Percentiles rank a stretch among this genome's conserved stretches.
These are phyloP conservation scores for Netelia inedita DNA, from an alignment of 2,888 invertebrate genomes.

Conservation along the genomic window DNA sequence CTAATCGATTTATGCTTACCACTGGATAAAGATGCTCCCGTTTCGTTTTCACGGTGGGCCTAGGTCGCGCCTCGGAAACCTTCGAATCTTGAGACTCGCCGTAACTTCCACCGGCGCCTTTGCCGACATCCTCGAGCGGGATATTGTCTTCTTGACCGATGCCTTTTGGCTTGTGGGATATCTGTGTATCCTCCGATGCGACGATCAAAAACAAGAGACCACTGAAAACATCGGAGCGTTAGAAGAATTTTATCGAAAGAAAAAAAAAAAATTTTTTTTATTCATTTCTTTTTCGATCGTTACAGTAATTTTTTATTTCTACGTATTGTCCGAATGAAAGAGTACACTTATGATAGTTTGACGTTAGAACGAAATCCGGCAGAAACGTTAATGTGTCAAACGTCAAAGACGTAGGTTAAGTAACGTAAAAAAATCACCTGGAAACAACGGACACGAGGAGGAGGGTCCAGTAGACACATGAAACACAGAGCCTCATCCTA, in stretches of 20 bases:
- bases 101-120: neutral
- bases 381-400: slow-evolving; percentile 7
- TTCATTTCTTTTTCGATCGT: too few relatives aligned
- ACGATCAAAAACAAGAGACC: slow-evolving; percentile 88
- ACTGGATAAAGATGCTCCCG: slow-evolving; percentile 43
- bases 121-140: slow-evolving; percentile 38
- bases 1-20: slow-evolving; percentile 25
- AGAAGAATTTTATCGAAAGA: neutral
- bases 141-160: slow-evolving; percentile 47
- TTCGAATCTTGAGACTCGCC: slow-evolving; percentile 39
- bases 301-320: too few relatives aligned
- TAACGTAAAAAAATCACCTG: slow-evolving; percentile 83
- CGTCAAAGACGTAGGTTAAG: neutral
- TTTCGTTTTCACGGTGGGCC: slow-evolving; percentile 63
- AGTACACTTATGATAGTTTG: too few relatives aligned
- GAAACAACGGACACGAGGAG: slow-evolving; percentile 88
- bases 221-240: slow-evolving; percentile 82
- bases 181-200: slow-evolving; percentile 86
- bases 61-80: slow-evolving; percentile 38
- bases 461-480: slow-evolving; percentile 88
- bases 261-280: too few relatives aligned
- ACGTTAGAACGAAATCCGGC: too few relatives aligned
- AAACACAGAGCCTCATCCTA: slow-evolving; percentile 88
- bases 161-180: slow-evolving; percentile 58
- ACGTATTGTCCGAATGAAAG: too few relatives aligned